Evolutionary conservation across 2,113 vertebrate species (phyloP).

Genomic region (Gymnorhina tibicen): DNA sequence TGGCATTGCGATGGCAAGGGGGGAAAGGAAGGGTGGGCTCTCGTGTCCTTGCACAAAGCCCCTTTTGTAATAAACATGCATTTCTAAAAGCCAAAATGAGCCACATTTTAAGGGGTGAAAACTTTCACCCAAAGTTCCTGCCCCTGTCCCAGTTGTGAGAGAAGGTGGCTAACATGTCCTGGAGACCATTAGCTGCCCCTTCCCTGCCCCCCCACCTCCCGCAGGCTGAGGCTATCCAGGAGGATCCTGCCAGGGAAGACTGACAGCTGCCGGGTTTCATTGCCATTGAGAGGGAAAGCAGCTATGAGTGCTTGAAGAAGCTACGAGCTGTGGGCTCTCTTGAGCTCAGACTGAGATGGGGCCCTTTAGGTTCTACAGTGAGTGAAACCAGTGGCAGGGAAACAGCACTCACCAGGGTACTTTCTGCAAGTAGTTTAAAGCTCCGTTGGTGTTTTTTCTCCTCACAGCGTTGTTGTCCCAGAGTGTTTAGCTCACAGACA

Average conservation of each 20-base stretch:
- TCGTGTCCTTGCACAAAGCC: fast-evolving
- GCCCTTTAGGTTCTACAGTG: not conserved
- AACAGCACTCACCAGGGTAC: not conserved
- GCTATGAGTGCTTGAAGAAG: not conserved
- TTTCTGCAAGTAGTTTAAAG: not conserved
- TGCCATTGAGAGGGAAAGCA: not conserved
- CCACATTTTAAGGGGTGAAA: not conserved
- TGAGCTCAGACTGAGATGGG: not conserved
- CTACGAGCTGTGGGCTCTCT: fast-evolving
- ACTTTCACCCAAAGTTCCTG: not conserved
- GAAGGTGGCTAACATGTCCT: not conserved
- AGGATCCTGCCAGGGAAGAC: not conserved
- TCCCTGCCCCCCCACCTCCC: not conserved
- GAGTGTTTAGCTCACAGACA: not conserved
- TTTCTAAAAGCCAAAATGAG: not conserved
- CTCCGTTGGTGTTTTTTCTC: fast-evolving
- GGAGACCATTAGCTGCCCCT: fast-evolving
- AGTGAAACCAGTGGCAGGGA: not conserved
- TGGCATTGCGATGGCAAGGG: fast-evolving
- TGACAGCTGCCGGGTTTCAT: fast-evolving
- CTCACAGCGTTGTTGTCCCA: fast-evolving
- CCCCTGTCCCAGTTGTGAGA: not conserved
- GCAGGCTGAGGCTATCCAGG: fast-evolving
- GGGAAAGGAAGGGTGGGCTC: not conserved
- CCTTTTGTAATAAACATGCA: not conserved